Evolutionary conservation across 1,140 invertebrate genomes (phyloP).

Genomic region (Nomia melanderi): DNA sequence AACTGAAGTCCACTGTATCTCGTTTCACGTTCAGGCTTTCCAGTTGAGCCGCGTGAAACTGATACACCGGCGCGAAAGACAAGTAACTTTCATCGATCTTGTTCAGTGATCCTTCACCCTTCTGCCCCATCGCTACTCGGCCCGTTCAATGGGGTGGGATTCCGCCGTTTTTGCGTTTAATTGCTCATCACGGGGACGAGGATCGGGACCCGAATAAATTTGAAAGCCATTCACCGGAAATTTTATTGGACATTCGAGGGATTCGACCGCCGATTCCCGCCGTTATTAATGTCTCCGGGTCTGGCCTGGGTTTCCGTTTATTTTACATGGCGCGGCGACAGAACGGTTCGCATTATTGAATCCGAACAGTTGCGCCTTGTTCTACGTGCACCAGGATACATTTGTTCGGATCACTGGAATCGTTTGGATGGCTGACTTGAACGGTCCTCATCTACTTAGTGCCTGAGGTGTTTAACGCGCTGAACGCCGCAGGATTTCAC

Average conservation of each 20-base stretch:
- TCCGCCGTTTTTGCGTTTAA: conserved; percentile 24
- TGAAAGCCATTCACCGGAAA: conserved; percentile 4
- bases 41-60: conserved; percentile 25
- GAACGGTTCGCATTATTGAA: not conserved
- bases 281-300: conserved; percentile 2
- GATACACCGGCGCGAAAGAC: conserved; percentile 34
- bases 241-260: conserved; percentile 8
- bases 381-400: no score
- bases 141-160: not conserved
- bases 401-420: no score
- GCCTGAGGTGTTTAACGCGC: no score
- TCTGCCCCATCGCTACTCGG: no score
- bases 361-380: not conserved
- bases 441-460: no score
- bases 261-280: not conserved
- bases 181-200: conserved; percentile 11
- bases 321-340: not conserved
- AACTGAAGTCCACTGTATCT: not conserved
- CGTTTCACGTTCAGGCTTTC: conserved; percentile 11
- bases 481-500: no score
- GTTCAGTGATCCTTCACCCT: not conserved
- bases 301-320: not conserved
- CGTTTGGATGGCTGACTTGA: no score
- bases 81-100: conserved; percentile 47
- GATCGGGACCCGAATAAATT: conserved; percentile 18